A percentile compares a stretch with the other conserved stretches of the same genome.
These are phyloP conservation scores for Balaeniceps rex DNA, from an alignment of 2,113 vertebrate species.

Conservation along the genomic window DNA sequence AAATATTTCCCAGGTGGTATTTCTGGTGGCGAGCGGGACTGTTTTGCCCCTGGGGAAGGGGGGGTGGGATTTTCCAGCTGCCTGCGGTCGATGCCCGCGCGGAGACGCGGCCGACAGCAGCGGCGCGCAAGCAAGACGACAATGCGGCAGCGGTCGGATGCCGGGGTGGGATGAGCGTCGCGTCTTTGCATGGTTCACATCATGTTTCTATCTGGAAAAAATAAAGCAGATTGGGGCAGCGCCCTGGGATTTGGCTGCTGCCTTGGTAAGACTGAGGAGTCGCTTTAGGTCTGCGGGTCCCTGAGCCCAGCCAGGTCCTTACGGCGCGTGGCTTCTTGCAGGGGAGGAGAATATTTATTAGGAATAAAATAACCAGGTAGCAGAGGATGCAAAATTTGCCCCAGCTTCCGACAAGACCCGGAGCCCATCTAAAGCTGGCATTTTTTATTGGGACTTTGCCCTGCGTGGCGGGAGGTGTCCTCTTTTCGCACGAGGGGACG, in stretches of 20 bases:
- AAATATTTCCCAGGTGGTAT: not conserved
- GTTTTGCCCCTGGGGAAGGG: not conserved
- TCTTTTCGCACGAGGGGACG: rapidly evolving
- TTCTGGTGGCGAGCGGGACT: not conserved
- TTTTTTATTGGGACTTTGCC: not conserved
- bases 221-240: not conserved
- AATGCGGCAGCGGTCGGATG: not conserved
- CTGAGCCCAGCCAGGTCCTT: not conserved
- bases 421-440: not conserved
- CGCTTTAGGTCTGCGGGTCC: not conserved
- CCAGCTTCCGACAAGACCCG: not conserved
- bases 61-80: not conserved
- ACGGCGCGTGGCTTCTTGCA: not conserved
- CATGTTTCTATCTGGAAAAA: not conserved
- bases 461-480: not conserved
- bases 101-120: not conserved
- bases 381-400: not conserved
- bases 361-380: not conserved
- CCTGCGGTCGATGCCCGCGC: not conserved
- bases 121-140: not conserved
- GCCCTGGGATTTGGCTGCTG: not conserved
- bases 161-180: not conserved
- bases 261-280: not conserved
- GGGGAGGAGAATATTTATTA: not conserved
- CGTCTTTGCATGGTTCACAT: not conserved